Percentiles rank a stretch among this genome's conserved stretches.
Evolutionary conservation across 2,797 vertebrate species (phyloP).

Genomic region (Macrochelys suwanniensis): DNA sequence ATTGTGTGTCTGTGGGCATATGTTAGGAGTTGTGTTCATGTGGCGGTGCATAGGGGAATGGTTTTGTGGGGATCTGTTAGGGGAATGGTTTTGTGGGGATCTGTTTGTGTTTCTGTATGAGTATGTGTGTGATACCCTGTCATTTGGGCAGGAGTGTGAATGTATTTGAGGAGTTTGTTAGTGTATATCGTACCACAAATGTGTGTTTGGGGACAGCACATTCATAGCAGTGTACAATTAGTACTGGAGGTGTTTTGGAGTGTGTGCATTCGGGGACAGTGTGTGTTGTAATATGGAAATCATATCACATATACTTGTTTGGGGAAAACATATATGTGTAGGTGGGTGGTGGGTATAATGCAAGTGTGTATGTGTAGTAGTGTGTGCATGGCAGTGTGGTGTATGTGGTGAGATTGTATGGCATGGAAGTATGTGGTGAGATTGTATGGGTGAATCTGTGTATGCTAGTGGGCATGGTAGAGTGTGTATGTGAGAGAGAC

Average conservation of each 20-base stretch:
- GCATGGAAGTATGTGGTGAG: not conserved
- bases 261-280: not conserved
- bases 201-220: accelerated
- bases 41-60: not conserved
- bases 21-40: not conserved
- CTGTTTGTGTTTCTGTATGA: accelerated
- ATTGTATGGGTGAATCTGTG: not conserved
- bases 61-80: too few relatives aligned
- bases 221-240: not conserved
- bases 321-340: not conserved
- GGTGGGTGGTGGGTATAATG: not conserved
- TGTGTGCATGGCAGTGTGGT: accelerated
- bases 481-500: not conserved
- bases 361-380: accelerated
- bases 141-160: not conserved
- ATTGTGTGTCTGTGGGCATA: accelerated
- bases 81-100: not conserved
- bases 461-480: accelerated
- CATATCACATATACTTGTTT: accelerated
- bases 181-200: not conserved
- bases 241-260: not conserved
- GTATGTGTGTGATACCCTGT: accelerated
- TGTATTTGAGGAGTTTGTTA: not conserved
- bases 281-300: not conserved
- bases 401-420: too few relatives aligned